These are phyloP conservation scores for Melitaea athalia DNA, from an alignment of 2,888 invertebrate species.

Conservation along the genomic window DNA sequence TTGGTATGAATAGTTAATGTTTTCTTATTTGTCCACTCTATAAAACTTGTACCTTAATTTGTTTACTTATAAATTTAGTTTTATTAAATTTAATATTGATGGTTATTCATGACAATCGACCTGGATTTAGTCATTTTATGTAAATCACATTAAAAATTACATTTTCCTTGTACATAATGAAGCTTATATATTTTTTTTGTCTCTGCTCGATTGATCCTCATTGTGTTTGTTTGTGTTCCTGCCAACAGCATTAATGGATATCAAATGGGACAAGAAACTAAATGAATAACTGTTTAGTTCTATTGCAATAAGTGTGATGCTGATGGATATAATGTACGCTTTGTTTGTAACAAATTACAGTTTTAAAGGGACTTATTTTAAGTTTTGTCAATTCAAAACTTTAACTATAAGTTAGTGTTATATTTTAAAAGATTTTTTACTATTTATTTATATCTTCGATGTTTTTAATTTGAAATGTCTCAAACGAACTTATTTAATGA, in stretches of 20 bases:
- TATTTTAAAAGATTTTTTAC: conserved; percentile 65
- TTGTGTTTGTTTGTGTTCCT: conserved; percentile 71
- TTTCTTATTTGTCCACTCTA: conserved; percentile 73
- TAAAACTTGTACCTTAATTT: conserved; percentile 79
- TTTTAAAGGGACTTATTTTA: conserved; percentile 78
- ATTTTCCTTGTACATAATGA: conserved; percentile 60
- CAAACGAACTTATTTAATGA: conserved; percentile 59
- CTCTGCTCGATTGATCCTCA: conserved; percentile 68
- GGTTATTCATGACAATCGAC: conserved; percentile 76
- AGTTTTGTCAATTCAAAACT: conserved; percentile 81
- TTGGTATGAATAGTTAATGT: conserved; percentile 75
- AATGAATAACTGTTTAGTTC: conserved; percentile 45
- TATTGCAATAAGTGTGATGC: conserved; percentile 39
- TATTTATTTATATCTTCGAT: conserved; percentile 73
- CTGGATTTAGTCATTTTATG: conserved; percentile 54
- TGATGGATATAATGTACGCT: conserved; percentile 46
- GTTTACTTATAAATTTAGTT: conserved; percentile 74
- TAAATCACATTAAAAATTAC: conserved; percentile 48
- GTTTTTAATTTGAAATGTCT: conserved; percentile 61
- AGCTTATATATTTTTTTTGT: conserved; percentile 57
- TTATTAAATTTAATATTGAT: conserved; percentile 73
- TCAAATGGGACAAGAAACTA: conserved; percentile 52
- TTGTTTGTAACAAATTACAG: conserved; percentile 55
- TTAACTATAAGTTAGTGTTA: conserved; percentile 81
- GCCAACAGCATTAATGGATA: conserved; percentile 75